phyloP scores from a whole-genome alignment of 2,113 vertebrate genomes.

The Macquaria ambigua region DNA sequence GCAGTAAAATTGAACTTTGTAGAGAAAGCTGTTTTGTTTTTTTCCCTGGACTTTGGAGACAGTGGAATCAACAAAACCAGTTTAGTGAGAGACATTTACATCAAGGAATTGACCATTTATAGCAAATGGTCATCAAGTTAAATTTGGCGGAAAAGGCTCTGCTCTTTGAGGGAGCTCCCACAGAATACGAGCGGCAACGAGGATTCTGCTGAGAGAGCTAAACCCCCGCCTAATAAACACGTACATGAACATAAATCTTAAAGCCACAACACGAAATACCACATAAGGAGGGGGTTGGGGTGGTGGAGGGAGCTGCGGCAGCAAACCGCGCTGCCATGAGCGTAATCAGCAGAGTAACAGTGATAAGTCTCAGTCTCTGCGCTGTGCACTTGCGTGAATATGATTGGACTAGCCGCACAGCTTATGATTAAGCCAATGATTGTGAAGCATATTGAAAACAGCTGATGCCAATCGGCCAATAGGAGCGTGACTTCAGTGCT shows the following conservation, averaged over 20 bases:
- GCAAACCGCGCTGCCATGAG: not conserved
- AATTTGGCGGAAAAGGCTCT: not conserved
- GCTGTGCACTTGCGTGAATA: not conserved
- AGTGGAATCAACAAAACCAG: not conserved
- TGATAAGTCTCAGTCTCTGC: not conserved
- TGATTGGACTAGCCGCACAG: not conserved
- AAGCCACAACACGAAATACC: no score
- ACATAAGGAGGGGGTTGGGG: not conserved
- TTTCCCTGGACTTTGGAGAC: not conserved
- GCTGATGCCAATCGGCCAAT: not conserved
- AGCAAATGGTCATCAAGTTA: not conserved
- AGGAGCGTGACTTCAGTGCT: not conserved
- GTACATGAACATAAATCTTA: not conserved
- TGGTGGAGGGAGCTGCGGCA: not conserved
- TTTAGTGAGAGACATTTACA: not conserved
- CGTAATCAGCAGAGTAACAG: not conserved
- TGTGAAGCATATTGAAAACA: not conserved
- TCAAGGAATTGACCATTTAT: not conserved
- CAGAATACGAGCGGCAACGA: not conserved
- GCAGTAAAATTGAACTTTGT: not conserved
- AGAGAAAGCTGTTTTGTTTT: not conserved
- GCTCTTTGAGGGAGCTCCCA: not conserved
- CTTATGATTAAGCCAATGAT: not conserved
- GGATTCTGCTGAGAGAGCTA: constrained; percentile 1
- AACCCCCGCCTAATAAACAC: not conserved